A percentile compares a stretch with the other conserved stretches of the same genome.
Conservation (phyloP, 2,888 invertebrate species). For the Andrena haemorrhoa region DNA sequence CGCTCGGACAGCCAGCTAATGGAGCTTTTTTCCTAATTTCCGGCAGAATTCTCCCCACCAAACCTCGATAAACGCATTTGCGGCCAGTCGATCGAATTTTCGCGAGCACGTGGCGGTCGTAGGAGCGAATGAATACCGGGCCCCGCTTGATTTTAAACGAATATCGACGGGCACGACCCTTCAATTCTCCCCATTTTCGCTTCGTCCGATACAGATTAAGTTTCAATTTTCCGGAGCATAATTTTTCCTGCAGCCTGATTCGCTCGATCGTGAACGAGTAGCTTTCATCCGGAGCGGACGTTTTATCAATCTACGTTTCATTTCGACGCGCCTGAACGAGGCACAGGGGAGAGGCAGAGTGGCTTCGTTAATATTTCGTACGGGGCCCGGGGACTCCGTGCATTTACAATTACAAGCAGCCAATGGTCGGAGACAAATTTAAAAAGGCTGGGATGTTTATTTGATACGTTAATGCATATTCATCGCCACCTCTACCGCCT, state of each 20-base stretch:
- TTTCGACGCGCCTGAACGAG: conserved; percentile 9
- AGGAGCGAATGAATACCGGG: conserved; percentile 2
- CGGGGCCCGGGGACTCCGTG: background rate
- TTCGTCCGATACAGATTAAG: conserved; percentile 15
- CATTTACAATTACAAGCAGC: conserved; percentile 47
- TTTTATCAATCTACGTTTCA: conserved; percentile 28
- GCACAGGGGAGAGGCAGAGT: no score
- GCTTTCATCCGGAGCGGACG: background rate
- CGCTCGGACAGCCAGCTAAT: no score
- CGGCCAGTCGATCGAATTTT: no score
- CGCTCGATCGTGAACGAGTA: conserved; percentile 10
- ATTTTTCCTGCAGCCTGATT: background rate
- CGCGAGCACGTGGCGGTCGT: no score
- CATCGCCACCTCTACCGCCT: background rate
- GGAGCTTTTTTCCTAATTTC: no score
- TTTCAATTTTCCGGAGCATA: conserved; percentile 23
- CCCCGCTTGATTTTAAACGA: conserved; percentile 3
- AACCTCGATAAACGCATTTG: no score
- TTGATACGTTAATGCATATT: conserved; percentile 36
- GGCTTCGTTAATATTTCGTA: conserved; percentile 30
- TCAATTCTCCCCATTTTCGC: conserved; percentile 3
- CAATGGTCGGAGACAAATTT: conserved; percentile 19
- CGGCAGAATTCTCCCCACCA: no score
- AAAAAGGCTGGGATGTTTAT: conserved; percentile 22
- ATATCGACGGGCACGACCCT: background rate